A percentile compares a stretch with the other conserved stretches of the same genome.
These are phyloP conservation scores for Deroptyus accipitrinus DNA, from an alignment of 2,113 vertebrate species.

Conservation along the genomic window DNA sequence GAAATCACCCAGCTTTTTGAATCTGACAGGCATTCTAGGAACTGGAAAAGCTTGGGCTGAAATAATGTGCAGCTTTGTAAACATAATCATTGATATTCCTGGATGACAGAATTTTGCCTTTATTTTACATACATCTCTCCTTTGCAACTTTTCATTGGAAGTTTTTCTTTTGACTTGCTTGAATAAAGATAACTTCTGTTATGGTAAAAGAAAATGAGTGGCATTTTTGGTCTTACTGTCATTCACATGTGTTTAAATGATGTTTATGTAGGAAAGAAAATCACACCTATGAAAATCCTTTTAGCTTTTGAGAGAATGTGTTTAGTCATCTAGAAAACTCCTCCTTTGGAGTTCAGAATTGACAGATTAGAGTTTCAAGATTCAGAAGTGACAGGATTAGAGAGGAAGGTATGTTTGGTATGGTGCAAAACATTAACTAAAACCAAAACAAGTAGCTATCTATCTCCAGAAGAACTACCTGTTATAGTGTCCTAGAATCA, in stretches of 20 bases:
- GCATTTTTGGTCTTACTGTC: not conserved
- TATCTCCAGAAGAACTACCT: not conserved
- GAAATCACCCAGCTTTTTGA: not conserved
- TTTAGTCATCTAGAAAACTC: not conserved
- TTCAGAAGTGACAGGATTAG: not conserved
- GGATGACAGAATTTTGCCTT: not conserved
- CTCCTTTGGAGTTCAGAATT: not conserved
- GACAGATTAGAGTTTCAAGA: not conserved
- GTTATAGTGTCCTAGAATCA: not conserved
- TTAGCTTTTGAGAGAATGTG: not conserved
- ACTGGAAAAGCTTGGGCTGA: not conserved
- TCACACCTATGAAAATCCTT: not conserved
- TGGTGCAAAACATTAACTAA: not conserved
- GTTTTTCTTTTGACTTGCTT: not conserved
- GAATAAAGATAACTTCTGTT: not conserved
- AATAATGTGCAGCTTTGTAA: not conserved
- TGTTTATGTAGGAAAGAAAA: not conserved
- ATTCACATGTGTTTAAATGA: not conserved
- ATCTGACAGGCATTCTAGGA: not conserved
- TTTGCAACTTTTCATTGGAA: not conserved
- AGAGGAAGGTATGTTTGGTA: not conserved
- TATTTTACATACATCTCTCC: rapidly evolving
- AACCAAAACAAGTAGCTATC: not conserved
- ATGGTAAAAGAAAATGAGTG: not conserved
- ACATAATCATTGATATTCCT: not conserved